Base-by-base conservation (phyloP, 2,113 vertebrate genomes). In the Pelecanus crispus region DNA sequence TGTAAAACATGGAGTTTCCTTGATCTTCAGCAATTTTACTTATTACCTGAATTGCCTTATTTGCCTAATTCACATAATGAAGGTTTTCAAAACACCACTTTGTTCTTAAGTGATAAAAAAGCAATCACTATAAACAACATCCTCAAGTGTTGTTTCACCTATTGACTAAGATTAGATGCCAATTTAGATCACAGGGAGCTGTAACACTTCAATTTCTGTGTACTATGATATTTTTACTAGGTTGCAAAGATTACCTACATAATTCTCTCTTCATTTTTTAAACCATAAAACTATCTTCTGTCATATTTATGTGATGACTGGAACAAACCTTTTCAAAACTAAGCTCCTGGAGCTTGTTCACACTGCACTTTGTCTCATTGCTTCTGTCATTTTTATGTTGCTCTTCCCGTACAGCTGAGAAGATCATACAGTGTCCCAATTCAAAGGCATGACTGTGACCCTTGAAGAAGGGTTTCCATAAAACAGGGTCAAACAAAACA, bases 111-210 rank as follows among this genome's bases (percentile, higher is more conserved):
- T 77, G 90, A 88, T 94, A 95, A 96, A 93, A 93, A 91, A 86
- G 58, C 67, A 95, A 89, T 92, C 80, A 50, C 47, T 92, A 70
- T 72, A 95, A 97, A 94, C 89, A 95, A 82, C 80, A 87, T 63
- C 40, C 61, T 84, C 55, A 78, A 92, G 62, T 53, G 44, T 65
- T 85, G 42, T 73, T 96, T 96, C 77, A 96, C 88, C 90, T 86
- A 53, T 81, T 72, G 55, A 58, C 90, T 90, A 95, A 94, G 89
- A 94, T 96, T 87, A 97, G 95, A 97, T 95, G 73, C 65, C 94
- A 97, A 93, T 96, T 97, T 92, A 94, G 96, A 97, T 94, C 92
- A 74, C n/a, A 75, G 84, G 55, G 86, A 91, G 90, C 86, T 87
- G 81, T 66, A 91, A 87, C 85, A 91, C 80, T 95, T 93, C 94